Percentiles rank a stretch among this genome's conserved stretches.
Evolutionary conservation across 2,888 invertebrate species (phyloP).

Genomic region (Noctua janthe): DNA sequence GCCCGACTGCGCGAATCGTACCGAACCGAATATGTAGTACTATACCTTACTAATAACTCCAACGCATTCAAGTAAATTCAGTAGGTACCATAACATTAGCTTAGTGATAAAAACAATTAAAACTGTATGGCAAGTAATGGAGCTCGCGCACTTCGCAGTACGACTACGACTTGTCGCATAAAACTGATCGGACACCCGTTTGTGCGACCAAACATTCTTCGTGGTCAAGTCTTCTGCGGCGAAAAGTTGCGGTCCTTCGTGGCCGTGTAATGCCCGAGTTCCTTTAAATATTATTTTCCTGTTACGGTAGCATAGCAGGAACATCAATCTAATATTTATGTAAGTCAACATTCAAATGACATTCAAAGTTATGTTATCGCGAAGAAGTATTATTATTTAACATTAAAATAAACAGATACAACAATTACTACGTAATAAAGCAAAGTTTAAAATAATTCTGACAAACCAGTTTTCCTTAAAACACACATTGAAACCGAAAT

Average conservation of each 20-base stretch:
- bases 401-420: background rate
- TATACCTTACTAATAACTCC: too few species aligned
- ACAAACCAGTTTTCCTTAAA: background rate
- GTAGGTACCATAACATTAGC: too few species aligned
- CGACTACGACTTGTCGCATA: background rate
- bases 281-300: background rate
- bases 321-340: slow-evolving; percentile 5
- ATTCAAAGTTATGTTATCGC: slow-evolving; percentile 24
- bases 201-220: background rate
- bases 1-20: too few species aligned
- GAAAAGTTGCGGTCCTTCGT: background rate
- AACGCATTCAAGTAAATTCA: too few species aligned
- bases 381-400: background rate
- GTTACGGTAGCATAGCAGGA: background rate
- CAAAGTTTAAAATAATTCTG: background rate
- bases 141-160: background rate
- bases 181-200: background rate
- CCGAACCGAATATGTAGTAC: too few species aligned
- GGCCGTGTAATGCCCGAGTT: background rate
- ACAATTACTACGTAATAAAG: background rate
- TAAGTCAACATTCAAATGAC: slow-evolving; percentile 13
- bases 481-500: background rate
- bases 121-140: background rate
- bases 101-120: background rate
- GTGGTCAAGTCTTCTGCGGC: background rate